phyloP scores from a whole-genome alignment of 2,797 vertebrate genomes.

The Sternarchorhynchus goeldii region DNA sequence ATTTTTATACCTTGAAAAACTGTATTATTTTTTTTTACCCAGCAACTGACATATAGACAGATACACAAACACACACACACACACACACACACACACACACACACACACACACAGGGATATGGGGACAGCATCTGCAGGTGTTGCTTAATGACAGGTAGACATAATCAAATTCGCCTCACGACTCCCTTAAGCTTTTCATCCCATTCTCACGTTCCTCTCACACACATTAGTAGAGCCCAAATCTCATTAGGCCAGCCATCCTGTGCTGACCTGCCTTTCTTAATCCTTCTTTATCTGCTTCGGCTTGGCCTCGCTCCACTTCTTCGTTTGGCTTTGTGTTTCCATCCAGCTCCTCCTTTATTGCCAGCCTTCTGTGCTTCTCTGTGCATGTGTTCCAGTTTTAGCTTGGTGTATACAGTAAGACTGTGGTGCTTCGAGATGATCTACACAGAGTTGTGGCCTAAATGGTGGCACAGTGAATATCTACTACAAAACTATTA shows the following conservation, averaged over 20 bases:
- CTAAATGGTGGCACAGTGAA: too few relatives aligned
- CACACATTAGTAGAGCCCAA: slow-evolving; percentile 9
- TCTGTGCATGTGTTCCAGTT: slow-evolving; percentile 1
- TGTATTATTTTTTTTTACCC: too few relatives aligned
- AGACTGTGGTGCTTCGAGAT: not conserved
- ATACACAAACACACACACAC: not conserved
- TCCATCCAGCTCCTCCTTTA: not conserved
- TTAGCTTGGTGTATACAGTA: too few relatives aligned
- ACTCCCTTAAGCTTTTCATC: slow-evolving; percentile 19
- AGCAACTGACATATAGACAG: not conserved
- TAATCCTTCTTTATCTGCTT: slow-evolving; percentile 15
- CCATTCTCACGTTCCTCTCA: slow-evolving; percentile 13
- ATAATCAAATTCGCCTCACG: slow-evolving; percentile 9
- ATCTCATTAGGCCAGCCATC: slow-evolving; percentile 27
- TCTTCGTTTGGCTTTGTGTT: not conserved
- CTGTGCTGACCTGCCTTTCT: slow-evolving; percentile 6
- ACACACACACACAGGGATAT: not conserved
- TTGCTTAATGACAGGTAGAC: slow-evolving; percentile 20
- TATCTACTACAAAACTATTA: too few relatives aligned
- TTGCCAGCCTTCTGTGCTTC: not conserved
- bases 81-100: not conserved
- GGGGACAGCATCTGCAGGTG: not conserved
- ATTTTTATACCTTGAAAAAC: too few relatives aligned
- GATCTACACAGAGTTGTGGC: too few relatives aligned
- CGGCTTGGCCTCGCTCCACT: not conserved